Evolutionary conservation across 1,140 invertebrate species (phyloP).

Genomic region (Hycleus cichorii): DNA sequence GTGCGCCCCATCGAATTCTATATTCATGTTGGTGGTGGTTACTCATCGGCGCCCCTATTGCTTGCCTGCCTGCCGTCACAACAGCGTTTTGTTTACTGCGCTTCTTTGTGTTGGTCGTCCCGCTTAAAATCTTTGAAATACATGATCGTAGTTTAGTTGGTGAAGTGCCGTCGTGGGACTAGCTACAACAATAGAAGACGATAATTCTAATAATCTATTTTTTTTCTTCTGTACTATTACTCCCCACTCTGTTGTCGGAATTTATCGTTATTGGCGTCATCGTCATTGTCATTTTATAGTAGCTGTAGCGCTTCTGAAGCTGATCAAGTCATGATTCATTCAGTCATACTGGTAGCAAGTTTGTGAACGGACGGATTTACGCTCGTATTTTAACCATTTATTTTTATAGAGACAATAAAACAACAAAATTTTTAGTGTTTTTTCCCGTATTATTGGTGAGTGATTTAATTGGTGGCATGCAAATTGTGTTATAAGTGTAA

Average conservation of each 20-base stretch:
- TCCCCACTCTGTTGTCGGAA: too few relatives aligned
- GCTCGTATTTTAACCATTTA: not conserved
- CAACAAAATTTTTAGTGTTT: too few relatives aligned
- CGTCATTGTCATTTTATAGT: too few relatives aligned
- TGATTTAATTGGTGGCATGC: not conserved
- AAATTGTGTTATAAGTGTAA: too few relatives aligned
- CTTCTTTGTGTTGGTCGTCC: constrained; percentile 2
- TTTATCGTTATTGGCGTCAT: too few relatives aligned
- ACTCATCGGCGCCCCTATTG: too few relatives aligned
- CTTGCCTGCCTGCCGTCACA: not conserved
- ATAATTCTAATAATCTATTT: not conserved
- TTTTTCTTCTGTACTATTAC: too few relatives aligned
- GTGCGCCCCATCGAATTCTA: constrained; percentile 3
- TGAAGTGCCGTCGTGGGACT: not conserved
- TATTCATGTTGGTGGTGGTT: not conserved
- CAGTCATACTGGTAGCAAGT: constrained; percentile 1
- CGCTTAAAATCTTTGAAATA: not conserved
- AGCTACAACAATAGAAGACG: not conserved
- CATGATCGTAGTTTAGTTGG: too few relatives aligned
- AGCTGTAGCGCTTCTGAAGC: not conserved
- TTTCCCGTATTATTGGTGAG: not conserved
- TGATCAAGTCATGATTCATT: constrained; percentile 8
- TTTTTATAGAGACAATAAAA: too few relatives aligned
- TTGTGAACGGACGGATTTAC: not conserved
- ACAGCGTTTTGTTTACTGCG: constrained; percentile 11